Conservation (phyloP, 2,888 invertebrate species). For the Sminthurinus aureus region DNA sequence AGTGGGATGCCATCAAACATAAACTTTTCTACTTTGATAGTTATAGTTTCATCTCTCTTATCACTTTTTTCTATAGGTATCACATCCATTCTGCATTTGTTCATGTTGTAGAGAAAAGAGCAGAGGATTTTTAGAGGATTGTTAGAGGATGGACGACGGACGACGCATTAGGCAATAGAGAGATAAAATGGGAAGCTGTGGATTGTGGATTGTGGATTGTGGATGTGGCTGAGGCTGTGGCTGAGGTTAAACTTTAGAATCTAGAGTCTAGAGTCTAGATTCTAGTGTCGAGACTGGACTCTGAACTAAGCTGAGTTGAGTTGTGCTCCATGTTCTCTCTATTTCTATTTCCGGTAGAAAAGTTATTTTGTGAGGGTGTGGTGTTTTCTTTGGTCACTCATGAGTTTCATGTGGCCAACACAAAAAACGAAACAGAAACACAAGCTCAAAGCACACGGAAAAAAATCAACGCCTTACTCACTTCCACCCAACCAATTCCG, state of each 20-base stretch:
- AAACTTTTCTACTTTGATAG: too few species aligned
- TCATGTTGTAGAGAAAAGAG: neutral
- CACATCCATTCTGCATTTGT: neutral
- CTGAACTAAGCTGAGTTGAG: neutral
- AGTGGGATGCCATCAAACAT: conserved; percentile 1
- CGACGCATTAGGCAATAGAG: neutral
- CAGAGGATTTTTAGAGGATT: too few species aligned
- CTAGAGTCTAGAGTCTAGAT: too few species aligned
- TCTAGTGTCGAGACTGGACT: neutral
- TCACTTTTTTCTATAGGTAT: too few species aligned
- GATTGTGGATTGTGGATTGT: neutral
- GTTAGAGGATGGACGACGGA: too few species aligned
- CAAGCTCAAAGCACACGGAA: conserved; percentile 27
- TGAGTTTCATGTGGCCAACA: conserved; percentile 59
- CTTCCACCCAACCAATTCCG: neutral
- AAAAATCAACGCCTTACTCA: neutral
- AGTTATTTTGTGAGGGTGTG: conserved; percentile 56
- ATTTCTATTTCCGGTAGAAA: conserved; percentile 58
- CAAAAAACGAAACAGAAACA: conserved; percentile 47
- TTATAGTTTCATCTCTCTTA: neutral
- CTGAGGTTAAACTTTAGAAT: too few species aligned
- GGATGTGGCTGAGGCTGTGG: too few species aligned
- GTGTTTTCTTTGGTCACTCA: conserved; percentile 59
- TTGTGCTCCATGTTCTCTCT: conserved; percentile 41
- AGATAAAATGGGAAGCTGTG: neutral